These are phyloP conservation scores for Laticauda laticaudata DNA, from an alignment of 2,113 vertebrate genomes.

Conservation along the genomic window DNA sequence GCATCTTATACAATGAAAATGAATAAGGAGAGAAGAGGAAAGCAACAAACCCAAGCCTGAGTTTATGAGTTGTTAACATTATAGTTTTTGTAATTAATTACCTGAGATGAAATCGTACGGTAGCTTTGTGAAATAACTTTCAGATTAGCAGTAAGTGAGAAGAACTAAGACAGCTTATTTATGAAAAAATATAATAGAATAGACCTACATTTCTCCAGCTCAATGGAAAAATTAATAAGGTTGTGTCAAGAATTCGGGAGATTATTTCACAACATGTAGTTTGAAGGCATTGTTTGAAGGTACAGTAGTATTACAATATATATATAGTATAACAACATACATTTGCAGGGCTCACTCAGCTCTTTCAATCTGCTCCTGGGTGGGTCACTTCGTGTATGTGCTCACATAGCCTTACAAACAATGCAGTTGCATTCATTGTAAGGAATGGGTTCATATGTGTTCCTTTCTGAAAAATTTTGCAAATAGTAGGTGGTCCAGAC, in stretches of 20 bases:
- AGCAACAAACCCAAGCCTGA: not conserved
- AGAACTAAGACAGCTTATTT: not conserved
- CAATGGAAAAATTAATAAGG: not conserved
- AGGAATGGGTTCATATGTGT: not conserved
- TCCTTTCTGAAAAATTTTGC: not conserved
- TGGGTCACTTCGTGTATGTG: not conserved
- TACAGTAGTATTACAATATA: not conserved
- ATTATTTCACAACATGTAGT: not conserved
- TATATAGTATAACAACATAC: not conserved
- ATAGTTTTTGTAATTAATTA: not conserved
- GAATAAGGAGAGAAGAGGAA: not conserved
- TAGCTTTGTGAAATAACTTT: not conserved
- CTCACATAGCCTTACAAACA: not conserved
- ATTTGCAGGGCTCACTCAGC: not conserved
- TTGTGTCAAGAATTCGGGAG: not conserved
- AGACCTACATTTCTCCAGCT: not conserved
- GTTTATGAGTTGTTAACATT: not conserved
- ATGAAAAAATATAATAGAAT: not conserved
- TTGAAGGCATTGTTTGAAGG: not conserved
- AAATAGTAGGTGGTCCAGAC: not conserved
- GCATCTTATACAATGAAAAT: not conserved
- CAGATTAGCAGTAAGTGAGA: not conserved
- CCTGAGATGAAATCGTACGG: not conserved
- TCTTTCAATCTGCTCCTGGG: not conserved
- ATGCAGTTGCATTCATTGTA: not conserved